These are phyloP conservation scores for Neosalanx taihuensis DNA, from an alignment of 2,797 vertebrate species.

Conservation along the genomic window DNA sequence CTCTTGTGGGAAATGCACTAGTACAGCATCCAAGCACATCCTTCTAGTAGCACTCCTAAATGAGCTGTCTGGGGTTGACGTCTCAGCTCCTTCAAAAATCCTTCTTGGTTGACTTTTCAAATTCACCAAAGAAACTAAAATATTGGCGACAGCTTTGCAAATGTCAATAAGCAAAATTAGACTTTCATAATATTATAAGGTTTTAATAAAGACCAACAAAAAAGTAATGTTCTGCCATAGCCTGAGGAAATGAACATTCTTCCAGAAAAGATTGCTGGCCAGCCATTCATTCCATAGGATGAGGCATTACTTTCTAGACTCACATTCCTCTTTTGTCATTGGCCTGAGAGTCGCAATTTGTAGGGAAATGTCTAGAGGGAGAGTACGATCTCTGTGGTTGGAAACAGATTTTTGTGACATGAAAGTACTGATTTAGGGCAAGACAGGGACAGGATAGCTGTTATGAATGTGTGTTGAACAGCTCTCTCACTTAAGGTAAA, in stretches of 20 bases:
- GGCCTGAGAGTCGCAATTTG: slow-evolving; percentile 10
- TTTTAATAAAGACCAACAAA: not conserved
- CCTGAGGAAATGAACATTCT: too few relatives aligned
- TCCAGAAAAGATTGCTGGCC: too few relatives aligned
- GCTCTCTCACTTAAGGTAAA: slow-evolving; percentile 49
- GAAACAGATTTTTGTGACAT: slow-evolving; percentile 27
- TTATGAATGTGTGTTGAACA: slow-evolving; percentile 35
- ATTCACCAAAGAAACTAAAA: not conserved
- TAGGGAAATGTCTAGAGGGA: slow-evolving; percentile 15
- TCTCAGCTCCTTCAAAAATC: not conserved
- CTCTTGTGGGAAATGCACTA: slow-evolving; percentile 39
- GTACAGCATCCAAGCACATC: slow-evolving; percentile 37
- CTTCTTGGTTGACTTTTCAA: not conserved
- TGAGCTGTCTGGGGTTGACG: slow-evolving; percentile 16
- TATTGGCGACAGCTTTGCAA: not conserved
- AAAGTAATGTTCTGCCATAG: not conserved
- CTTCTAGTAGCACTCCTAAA: slow-evolving; percentile 17
- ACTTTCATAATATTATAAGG: too few relatives aligned
- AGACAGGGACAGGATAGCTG: slow-evolving; percentile 8
- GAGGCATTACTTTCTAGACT: not conserved
- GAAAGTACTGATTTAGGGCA: slow-evolving; percentile 22
- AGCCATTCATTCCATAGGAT: not conserved
- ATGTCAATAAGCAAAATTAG: too few relatives aligned
- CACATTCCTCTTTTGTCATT: not conserved
- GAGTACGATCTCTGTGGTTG: slow-evolving; percentile 12